phyloP scores from a whole-genome alignment of 2,797 vertebrate species.

The Oreochromis grahami region DNA sequence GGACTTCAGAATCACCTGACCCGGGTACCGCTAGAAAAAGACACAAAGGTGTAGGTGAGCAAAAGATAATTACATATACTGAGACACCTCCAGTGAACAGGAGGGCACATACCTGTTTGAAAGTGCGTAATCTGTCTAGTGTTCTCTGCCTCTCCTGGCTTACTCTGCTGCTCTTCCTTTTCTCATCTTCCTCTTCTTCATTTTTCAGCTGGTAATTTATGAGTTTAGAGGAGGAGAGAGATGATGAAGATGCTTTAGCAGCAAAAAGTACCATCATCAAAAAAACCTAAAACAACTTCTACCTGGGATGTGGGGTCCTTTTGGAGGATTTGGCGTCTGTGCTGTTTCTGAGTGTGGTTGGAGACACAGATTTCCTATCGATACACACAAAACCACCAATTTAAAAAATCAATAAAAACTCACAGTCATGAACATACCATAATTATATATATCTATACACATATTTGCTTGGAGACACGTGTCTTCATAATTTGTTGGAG shows the following conservation, averaged over 20 bases:
- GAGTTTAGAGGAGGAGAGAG: background rate
- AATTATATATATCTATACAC: background rate
- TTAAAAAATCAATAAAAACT: background rate
- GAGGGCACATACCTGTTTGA: slow-evolving; percentile 85
- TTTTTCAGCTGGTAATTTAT: slow-evolving; percentile 61
- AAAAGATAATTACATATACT: background rate
- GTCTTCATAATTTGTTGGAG: background rate
- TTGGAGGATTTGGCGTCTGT: slow-evolving; percentile 73
- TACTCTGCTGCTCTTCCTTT: slow-evolving; percentile 86
- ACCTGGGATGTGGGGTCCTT: slow-evolving; percentile 80
- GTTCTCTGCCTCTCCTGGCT: slow-evolving; percentile 94
- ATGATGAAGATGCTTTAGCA: background rate
- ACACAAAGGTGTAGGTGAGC: background rate
- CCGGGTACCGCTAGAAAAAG: slow-evolving; percentile 84
- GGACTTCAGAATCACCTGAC: slow-evolving; percentile 95
- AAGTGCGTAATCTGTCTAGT: slow-evolving; percentile 90
- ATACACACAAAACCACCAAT: background rate
- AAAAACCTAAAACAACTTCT: background rate
- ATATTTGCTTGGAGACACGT: background rate
- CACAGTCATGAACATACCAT: background rate
- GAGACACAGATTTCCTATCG: slow-evolving; percentile 92
- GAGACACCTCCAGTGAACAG: background rate
- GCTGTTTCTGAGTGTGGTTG: slow-evolving; percentile 89
- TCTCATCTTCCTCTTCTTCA: slow-evolving; percentile 87
- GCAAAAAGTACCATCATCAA: background rate